phyloP scores from a whole-genome alignment of 2,888 invertebrate species.

The Antheraea assamensis region DNA sequence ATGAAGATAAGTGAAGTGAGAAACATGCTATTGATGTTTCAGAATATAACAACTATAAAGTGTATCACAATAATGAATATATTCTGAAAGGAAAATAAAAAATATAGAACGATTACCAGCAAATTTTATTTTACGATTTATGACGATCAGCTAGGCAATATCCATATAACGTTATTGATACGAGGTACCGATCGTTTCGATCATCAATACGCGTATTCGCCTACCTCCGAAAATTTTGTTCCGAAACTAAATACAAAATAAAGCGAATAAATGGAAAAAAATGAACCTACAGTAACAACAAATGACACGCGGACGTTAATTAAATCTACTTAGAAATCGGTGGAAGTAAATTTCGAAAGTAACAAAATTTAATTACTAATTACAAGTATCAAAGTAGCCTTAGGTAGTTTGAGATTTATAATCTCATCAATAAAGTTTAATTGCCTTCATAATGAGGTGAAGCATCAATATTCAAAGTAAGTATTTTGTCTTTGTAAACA shows the following conservation, averaged over 20 bases:
- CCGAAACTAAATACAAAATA: neutral
- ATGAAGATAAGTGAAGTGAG: too few species aligned
- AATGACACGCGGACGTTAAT: too few species aligned
- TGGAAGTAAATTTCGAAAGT: neutral
- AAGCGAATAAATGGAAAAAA: neutral
- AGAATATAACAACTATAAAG: neutral
- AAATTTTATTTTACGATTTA: neutral
- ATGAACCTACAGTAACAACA: neutral
- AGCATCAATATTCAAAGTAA: constrained; percentile 71
- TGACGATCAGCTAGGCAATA: constrained; percentile 1
- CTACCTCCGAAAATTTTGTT: too few species aligned
- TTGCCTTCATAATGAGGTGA: constrained; percentile 57
- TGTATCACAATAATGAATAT: neutral
- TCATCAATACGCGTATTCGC: neutral
- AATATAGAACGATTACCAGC: neutral
- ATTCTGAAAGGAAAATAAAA: neutral
- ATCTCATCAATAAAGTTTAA: constrained; percentile 51
- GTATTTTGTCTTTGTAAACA: constrained; percentile 63
- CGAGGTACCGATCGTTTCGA: neutral
- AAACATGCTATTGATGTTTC: too few species aligned
- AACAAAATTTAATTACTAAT: neutral
- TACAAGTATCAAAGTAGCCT: constrained; percentile 22
- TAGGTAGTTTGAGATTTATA: constrained; percentile 35
- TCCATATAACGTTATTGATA: neutral
- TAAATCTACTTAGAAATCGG: too few species aligned